phyloP scores from a whole-genome alignment of 2,113 vertebrate genomes.

The Conger conger region DNA sequence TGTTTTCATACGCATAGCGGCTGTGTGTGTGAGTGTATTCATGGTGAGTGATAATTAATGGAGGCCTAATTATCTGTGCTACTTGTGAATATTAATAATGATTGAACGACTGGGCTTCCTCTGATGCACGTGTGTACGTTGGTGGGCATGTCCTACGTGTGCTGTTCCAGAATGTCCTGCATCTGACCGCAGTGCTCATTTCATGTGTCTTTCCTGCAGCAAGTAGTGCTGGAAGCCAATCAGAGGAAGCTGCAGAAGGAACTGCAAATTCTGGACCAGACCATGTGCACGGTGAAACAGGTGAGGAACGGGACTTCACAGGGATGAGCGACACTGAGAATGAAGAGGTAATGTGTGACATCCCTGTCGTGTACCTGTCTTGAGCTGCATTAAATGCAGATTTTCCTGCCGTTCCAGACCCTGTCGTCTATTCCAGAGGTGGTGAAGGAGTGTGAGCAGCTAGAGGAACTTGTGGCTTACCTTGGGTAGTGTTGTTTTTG shows the following conservation, averaged over 20 bases:
- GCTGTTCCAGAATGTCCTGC: not conserved
- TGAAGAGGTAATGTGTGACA: too few relatives aligned
- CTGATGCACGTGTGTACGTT: too few relatives aligned
- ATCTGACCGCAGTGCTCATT: not conserved
- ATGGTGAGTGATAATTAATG: not conserved
- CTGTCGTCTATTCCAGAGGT: slow-evolving; percentile 62
- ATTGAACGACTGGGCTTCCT: too few relatives aligned
- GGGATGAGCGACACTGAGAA: not conserved
- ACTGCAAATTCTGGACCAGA: slow-evolving; percentile 73
- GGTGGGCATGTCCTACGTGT: not conserved
- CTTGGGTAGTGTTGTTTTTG: slow-evolving; percentile 46
- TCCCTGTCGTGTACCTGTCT: not conserved
- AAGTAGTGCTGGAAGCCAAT: slow-evolving; percentile 76
- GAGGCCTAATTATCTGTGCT: too few relatives aligned
- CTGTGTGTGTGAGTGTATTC: not conserved
- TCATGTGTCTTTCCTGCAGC: slow-evolving; percentile 57
- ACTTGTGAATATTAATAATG: too few relatives aligned
- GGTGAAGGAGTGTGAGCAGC: slow-evolving; percentile 56
- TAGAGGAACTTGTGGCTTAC: slow-evolving; percentile 62
- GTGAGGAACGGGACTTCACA: slow-evolving; percentile 54
- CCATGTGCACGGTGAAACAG: slow-evolving; percentile 75
- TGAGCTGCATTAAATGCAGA: not conserved
- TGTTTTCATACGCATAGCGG: too few relatives aligned
- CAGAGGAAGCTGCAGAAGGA: slow-evolving; percentile 76
- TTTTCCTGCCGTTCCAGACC: slow-evolving; percentile 48